Evolutionary conservation across 2,888 invertebrate species (phyloP).

Genomic region (Pandemis cinnamomeana): DNA sequence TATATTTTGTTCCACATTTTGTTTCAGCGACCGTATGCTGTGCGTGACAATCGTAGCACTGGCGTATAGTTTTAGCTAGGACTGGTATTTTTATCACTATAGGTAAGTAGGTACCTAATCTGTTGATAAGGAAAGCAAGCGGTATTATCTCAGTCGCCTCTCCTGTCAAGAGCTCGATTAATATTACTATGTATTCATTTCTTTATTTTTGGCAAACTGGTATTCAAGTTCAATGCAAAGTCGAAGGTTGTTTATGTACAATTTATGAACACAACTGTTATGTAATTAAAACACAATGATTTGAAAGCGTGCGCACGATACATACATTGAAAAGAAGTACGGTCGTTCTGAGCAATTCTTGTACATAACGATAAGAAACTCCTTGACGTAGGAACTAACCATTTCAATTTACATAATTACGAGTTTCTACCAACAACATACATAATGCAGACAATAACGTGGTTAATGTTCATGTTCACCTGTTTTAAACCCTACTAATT

Average conservation of each 20-base stretch:
- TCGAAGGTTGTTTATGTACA: background rate
- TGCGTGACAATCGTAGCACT: conserved; percentile 55
- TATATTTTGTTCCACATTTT: conserved; percentile 79
- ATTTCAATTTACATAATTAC: conserved; percentile 43
- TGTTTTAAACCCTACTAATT: too few relatives aligned
- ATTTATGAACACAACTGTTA: background rate
- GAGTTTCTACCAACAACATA: conserved; percentile 32
- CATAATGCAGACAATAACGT: background rate
- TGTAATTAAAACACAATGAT: background rate
- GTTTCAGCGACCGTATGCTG: conserved; percentile 46
- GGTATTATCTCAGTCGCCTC: conserved; percentile 67
- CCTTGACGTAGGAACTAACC: conserved; percentile 39
- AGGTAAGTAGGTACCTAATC: conserved; percentile 58
- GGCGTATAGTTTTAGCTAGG: conserved; percentile 62
- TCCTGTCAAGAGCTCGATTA: conserved; percentile 47
- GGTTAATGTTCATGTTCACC: background rate
- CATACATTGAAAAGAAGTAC: conserved; percentile 6
- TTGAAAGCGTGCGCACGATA: conserved; percentile 6
- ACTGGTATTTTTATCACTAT: conserved; percentile 74
- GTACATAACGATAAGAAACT: conserved; percentile 39
- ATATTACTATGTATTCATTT: conserved; percentile 42
- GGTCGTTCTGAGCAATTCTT: conserved; percentile 1
- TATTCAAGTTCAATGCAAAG: background rate
- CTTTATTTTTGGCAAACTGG: conserved; percentile 13
- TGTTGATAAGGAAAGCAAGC: conserved; percentile 81